Conservation (phyloP, 2,888 invertebrate species). For the Drepanosiphum platanoidis region DNA sequence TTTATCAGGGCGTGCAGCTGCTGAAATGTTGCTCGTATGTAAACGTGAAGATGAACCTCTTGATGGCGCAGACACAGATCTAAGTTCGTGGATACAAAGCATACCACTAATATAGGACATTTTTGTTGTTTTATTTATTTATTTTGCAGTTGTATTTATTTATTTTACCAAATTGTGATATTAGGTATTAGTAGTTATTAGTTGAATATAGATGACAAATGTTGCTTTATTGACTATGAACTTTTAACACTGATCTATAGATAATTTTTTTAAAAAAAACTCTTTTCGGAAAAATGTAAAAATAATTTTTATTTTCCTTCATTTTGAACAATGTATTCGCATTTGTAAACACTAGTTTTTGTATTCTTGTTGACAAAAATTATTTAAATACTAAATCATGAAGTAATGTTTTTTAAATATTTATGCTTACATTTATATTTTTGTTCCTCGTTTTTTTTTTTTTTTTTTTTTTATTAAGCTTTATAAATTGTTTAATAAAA, state of each 20-base stretch:
- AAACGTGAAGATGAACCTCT: slow-evolving; percentile 69
- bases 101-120: slow-evolving; percentile 75
- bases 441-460: slow-evolving; percentile 8
- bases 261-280: background rate
- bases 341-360: slow-evolving; percentile 26
- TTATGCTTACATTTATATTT: background rate
- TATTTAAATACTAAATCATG: slow-evolving; percentile 10
- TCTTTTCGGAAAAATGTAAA: slow-evolving; percentile 3
- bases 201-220: slow-evolving; percentile 33
- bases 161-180: slow-evolving; percentile 60
- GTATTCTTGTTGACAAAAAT: slow-evolving; percentile 15
- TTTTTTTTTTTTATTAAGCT: background rate
- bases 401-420: background rate
- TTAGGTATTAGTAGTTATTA: slow-evolving; percentile 58
- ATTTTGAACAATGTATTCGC: slow-evolving; percentile 1
- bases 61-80: slow-evolving; percentile 81
- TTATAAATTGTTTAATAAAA: slow-evolving; percentile 32
- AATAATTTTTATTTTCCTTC: slow-evolving; percentile 25
- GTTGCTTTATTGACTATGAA: slow-evolving; percentile 24
- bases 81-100: slow-evolving; percentile 89
- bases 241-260: background rate
- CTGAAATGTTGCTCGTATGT: slow-evolving; percentile 75
- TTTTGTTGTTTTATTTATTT: slow-evolving; percentile 39
- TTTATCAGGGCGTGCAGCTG: slow-evolving; percentile 84
- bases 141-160: slow-evolving; percentile 40